Base-by-base conservation (phyloP, 1,140 invertebrate species). In the Lepidostoma basale region DNA sequence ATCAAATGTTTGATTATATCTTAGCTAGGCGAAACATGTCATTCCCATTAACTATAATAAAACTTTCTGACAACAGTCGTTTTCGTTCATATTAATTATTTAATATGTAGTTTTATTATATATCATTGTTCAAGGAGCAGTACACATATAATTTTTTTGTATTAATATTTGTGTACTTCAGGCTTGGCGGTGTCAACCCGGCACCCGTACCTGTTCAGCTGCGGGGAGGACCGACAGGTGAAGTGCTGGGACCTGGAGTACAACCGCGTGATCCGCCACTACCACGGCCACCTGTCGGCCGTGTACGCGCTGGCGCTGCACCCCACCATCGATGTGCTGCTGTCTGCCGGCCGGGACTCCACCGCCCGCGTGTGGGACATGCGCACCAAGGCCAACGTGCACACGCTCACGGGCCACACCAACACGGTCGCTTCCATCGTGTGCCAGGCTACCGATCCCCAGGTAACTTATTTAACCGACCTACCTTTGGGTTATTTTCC, bases 211-310 rank as follows among this genome's bases (percentile, higher is more conserved):
- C 83, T 99, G 18, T 99, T 99, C 82, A 98, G 96, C 74, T 98
- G 96, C 83, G 98, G 97, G 20, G 98, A 99, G 87, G 98, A 99
- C 83, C 90, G 98, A 76, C 96, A 98, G 84, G 98, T 99, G 0
- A 99, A 99, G 85, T 99, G 98, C 79, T 99, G 98, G 98, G 98
- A 99, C 84, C 86, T 99, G 9, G 98, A 99, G 81, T 97, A 99
- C 72, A 99, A 99, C 79, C 99, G 99, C 86, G 95, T 97, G 3
- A 98, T 99, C 69, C 86, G 98, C 8, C 97, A 99, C 81, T 99
- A 99, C 81, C 98, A 99, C 83, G 98, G 98, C 0, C 98, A 99
- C 84, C 84, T 99, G 44, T 98, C 96, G 73, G 98, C 97, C 0
- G 95, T 98, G 20, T 98, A 99, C 83, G 90, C 92, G 0, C 82